Evolutionary conservation across 37 sponge, comb jelly and placozoan species (phyloP).

Genomic region (Tethya wilhelma): DNA sequence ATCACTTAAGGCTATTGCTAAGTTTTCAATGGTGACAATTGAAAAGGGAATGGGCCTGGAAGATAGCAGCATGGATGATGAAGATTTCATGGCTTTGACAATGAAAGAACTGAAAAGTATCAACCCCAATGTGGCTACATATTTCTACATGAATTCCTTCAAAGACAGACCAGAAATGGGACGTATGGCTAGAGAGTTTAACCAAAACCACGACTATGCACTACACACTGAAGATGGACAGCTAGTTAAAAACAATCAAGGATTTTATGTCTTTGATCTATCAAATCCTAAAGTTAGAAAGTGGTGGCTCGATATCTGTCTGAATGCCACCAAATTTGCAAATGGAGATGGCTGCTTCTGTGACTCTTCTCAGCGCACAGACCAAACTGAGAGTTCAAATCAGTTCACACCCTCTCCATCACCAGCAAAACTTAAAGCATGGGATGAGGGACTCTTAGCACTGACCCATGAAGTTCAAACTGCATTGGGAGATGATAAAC

Average conservation of each 20-base stretch:
- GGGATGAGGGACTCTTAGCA: constrained; percentile 23
- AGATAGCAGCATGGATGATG: constrained; percentile 34
- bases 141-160: constrained; percentile 43
- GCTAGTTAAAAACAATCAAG: constrained; percentile 5
- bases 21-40: constrained; percentile 57
- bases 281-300: constrained; percentile 29
- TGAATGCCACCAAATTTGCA: constrained; percentile 47
- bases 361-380: constrained; percentile 40
- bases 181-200: constrained; percentile 27
- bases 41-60: constrained; percentile 42
- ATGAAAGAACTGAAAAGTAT: constrained; percentile 22
- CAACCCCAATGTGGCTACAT: constrained; percentile 26
- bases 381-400: neutral
- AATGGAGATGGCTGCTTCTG: constrained; percentile 59
- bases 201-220: constrained; percentile 10
- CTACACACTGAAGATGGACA: constrained; percentile 12
- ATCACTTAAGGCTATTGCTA: constrained; percentile 29
- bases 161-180: constrained; percentile 34
- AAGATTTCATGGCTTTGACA: constrained; percentile 26
- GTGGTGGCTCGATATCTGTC: constrained; percentile 28
- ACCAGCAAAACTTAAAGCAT: constrained; percentile 13
- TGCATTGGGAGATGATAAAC: constrained; percentile 28
- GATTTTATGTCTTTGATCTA: constrained; percentile 15
- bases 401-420: constrained; percentile 18
- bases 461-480: constrained; percentile 43